Percentiles rank a stretch among this genome's conserved stretches.
These are phyloP conservation scores for Osmerus eperlanus DNA, from an alignment of 2,113 vertebrate genomes.

Conservation along the genomic window DNA sequence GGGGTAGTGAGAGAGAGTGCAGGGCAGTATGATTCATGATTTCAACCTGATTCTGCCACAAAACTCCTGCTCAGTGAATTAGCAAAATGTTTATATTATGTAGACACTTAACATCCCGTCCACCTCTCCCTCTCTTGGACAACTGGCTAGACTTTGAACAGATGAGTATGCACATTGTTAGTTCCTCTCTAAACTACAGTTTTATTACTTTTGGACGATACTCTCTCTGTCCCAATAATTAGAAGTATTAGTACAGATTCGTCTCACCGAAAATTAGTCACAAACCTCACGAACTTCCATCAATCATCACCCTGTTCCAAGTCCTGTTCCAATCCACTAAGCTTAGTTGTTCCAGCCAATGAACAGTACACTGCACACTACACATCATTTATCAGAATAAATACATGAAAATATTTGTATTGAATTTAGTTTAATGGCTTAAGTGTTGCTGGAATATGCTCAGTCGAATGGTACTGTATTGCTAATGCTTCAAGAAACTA, in stretches of 20 bases:
- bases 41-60: constrained; percentile 47
- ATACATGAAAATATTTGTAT: not conserved
- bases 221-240: constrained; percentile 41
- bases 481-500: no score
- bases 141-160: constrained; percentile 47
- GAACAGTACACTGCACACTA: not conserved
- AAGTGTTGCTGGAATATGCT: not conserved
- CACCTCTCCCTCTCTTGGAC: constrained; percentile 44
- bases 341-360: constrained; percentile 3
- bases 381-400: no score
- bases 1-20: not conserved
- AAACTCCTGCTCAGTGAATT: constrained; percentile 39
- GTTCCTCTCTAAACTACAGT: constrained; percentile 45
- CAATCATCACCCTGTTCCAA: constrained; percentile 35
- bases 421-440: not conserved
- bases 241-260: constrained; percentile 38
- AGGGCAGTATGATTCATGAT: constrained; percentile 43
- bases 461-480: not conserved
- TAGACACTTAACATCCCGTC: constrained; percentile 42
- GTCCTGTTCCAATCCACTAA: constrained; percentile 11
- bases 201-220: constrained; percentile 59
- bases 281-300: constrained; percentile 39
- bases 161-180: constrained; percentile 59
- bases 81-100: constrained; percentile 51
- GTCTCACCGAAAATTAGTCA: constrained; percentile 47